Conservation (phyloP, 2,888 invertebrate species). For the Lasioglossum leucozonium region DNA sequence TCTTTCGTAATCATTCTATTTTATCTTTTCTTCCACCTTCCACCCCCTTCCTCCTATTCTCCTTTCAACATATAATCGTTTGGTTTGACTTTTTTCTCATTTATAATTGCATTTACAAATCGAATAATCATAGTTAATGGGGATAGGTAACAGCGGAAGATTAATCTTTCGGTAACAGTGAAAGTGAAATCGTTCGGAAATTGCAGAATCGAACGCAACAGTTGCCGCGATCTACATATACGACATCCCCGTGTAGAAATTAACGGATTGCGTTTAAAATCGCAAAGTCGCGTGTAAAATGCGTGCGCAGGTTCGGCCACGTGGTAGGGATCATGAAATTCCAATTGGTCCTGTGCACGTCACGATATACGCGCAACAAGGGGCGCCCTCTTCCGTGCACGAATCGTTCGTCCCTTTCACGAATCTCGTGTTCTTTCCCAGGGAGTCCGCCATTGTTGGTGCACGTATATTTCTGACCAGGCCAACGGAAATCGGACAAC, state of each 20-base stretch:
- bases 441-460: conserved; percentile 95
- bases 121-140: neutral
- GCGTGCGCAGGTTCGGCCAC: conserved; percentile 61
- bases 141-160: neutral
- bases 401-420: conserved; percentile 60
- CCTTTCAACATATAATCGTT: neutral
- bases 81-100: neutral
- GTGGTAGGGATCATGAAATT: conserved; percentile 40
- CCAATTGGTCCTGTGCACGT: conserved; percentile 60
- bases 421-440: conserved; percentile 88
- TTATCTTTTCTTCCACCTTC: neutral
- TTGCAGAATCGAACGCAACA: conserved; percentile 40
- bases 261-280: conserved; percentile 14
- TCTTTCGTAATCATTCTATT: conserved; percentile 23
- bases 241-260: neutral
- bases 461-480: conserved; percentile 90
- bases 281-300: conserved; percentile 4
- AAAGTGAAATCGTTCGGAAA: conserved; percentile 1
- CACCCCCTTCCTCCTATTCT: neutral
- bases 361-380: conserved; percentile 62
- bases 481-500: conserved; percentile 91
- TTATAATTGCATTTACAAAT: neutral
- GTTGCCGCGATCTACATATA: neutral
- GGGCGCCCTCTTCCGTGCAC: conserved; percentile 69
- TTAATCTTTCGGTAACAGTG: neutral